Evolutionary conservation across 2,888 invertebrate genomes (phyloP), one percentile per base, ranked within the genome.

Genomic region (Catocala sponsa): DNA sequence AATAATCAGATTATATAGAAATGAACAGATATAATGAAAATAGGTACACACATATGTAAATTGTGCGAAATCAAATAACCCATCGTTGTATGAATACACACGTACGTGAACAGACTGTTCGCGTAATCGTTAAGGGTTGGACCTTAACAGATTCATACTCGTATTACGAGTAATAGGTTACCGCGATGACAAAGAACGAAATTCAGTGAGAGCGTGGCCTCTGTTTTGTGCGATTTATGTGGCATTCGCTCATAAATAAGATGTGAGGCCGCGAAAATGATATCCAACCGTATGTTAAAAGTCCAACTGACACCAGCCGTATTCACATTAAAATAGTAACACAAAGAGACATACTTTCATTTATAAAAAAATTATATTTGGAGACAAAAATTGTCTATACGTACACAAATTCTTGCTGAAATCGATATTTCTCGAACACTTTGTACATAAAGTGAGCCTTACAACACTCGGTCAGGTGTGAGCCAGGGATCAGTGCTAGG

Each of bases 311-410:
- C 25, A 25, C 25, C 25, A 25, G 4, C 4, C 25, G 25, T 25
- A 25, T 25, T 25, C 25, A 25, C 25, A 25, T 25, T 25, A 25
- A 25, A 25, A 15, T n/a, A 25, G 25, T 25, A 25, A 25, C 25
- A 25, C 1, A 25, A 25, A 25, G 2, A 25, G 25, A 25, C 25
- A 25, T 25, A 25, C 25, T 1, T 25, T 25, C 1, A 1, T 25
- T 50, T 38, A 47, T 59, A 55, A 50, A 33, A 55, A 53, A n/a
- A n/a, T n/a, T 53, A 58, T 47, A 42, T 47, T 52, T 58, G 41
- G 6, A 13, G 42, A 48, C 42, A 38, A 54, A 38, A 46, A 52
- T 54, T n/a, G 13, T 15, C 4, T 32, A n/a, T 5, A 33, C 25
- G 2, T 33, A 55, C n/a, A 42, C 15, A 7, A 54, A 13, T 13